Base-by-base conservation (phyloP, 2,113 vertebrate genomes). In the Chaenogobius annularis region DNA sequence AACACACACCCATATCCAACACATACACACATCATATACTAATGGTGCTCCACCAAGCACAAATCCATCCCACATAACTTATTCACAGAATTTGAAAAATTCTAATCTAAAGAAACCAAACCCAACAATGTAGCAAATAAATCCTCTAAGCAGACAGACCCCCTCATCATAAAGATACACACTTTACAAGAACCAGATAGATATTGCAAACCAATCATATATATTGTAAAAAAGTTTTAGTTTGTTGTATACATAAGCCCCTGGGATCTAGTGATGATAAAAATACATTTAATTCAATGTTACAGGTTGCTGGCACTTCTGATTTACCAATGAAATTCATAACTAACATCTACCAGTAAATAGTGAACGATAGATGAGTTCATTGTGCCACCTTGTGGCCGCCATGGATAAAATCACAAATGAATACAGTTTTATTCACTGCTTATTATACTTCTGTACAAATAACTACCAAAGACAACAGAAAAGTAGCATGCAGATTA, bases 1-100 rank as follows among this genome's bases (percentile, higher is more conserved):
- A 89, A 91, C 84, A 92, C 92, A 93, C 93, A 89, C 93, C 91
- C 92, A 91, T 88, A 87, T 88, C 83, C 84, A 85, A 89, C 86
- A 85, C 85, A 92, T 82, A 87, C 85, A 87, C 86, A 91, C 85
- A 88, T 89, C 83, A 91, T 89, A 91, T 85, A 89, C 85, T 86
- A 89, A 85, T 81, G 78, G 85, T 87, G 82, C 87, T 90, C 87
- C 85, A 87, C 87, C 89, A 83, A 90, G 80, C 78, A 81, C 81
- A 85, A 71, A 81, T 81, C 81, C 79, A 86, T 88, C 70, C 78
- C 76, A 85, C 83, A 89, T 76, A 83, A 90, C 89, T 79, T 83
- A 70, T 85, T 85, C 82, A 67, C 85, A 86, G 83, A 87, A 89
- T 90, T 59, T 77, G 31, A 88, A 85, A 78, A 72, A 87, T 86